Conservation (phyloP, 35 echinoderm and acorn worm species). For the Diadema setosum region DNA sequence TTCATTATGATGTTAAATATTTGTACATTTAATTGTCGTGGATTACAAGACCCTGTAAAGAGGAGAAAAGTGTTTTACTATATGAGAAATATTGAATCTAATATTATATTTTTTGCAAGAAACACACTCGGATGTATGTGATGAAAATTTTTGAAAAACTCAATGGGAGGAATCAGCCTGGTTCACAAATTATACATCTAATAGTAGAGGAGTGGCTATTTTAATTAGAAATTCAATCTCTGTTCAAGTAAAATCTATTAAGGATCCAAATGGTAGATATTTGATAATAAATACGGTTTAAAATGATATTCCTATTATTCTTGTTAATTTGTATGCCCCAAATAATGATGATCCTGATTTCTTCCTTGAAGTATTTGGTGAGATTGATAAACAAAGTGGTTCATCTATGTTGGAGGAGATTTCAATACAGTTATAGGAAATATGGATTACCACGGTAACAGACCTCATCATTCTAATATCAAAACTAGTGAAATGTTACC, state of each 20-base stretch:
- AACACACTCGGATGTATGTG: background rate
- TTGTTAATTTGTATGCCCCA: conserved; percentile 18
- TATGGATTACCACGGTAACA: background rate
- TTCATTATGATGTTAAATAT: background rate
- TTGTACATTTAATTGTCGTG: background rate
- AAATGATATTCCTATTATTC: background rate
- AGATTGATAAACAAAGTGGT: too few relatives aligned
- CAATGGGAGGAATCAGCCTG: conserved; percentile 12
- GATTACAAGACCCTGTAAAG: background rate
- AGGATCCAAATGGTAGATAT: background rate
- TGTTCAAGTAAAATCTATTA: background rate
- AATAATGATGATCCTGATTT: background rate
- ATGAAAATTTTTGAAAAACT: conserved; percentile 2
- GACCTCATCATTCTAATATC: background rate
- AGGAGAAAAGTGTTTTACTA: too few relatives aligned
- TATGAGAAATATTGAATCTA: too few relatives aligned
- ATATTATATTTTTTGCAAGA: conserved; percentile 37
- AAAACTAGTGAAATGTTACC: background rate
- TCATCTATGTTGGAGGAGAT: background rate
- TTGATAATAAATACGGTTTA: background rate
- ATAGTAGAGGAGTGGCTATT: too few relatives aligned
- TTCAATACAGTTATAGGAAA: background rate
- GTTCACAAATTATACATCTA: background rate
- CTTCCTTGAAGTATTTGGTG: background rate
- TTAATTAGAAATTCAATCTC: conserved; percentile 8